A percentile compares a stretch with the other conserved stretches of the same genome.
phyloP scores from a whole-genome alignment of 2,888 invertebrate genomes.

The Epirrhoe tristata region DNA sequence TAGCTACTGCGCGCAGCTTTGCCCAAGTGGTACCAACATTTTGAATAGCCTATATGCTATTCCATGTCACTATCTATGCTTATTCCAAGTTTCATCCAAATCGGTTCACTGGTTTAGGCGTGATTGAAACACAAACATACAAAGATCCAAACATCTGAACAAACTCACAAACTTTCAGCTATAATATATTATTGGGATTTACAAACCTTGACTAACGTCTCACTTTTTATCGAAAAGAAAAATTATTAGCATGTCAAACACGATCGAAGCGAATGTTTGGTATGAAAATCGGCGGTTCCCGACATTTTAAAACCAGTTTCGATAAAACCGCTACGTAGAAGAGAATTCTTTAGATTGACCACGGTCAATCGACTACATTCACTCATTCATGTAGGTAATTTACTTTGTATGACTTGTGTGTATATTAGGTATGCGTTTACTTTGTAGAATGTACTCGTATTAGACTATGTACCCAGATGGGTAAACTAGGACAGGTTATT shows the following conservation, averaged over 20 bases:
- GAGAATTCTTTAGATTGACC: slow-evolving; percentile 73
- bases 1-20: too few relatives aligned
- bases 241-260: not conserved
- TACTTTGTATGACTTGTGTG: not conserved
- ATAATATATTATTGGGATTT: not conserved
- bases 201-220: not conserved
- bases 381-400: slow-evolving; percentile 23
- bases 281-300: slow-evolving; percentile 67
- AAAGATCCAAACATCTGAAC: too few relatives aligned
- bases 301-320: slow-evolving; percentile 72
- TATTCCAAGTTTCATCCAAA: too few relatives aligned
- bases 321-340: slow-evolving; percentile 73
- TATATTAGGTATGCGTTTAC: slow-evolving; percentile 2
- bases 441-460: not conserved
- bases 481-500: slow-evolving; percentile 18
- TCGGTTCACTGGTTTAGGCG: too few relatives aligned
- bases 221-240: not conserved
- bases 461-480: slow-evolving; percentile 4
- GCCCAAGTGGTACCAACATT: too few relatives aligned
- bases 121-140: too few relatives aligned
- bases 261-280: slow-evolving; percentile 45
- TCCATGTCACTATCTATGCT: too few relatives aligned
- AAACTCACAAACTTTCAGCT: too few relatives aligned
- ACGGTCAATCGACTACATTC: slow-evolving; percentile 57
- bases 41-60: too few relatives aligned